Evolutionary conservation across 2,888 invertebrate genomes (phyloP), one percentile per base, ranked within the genome.

Genomic region (Mythimna lalbum): DNA sequence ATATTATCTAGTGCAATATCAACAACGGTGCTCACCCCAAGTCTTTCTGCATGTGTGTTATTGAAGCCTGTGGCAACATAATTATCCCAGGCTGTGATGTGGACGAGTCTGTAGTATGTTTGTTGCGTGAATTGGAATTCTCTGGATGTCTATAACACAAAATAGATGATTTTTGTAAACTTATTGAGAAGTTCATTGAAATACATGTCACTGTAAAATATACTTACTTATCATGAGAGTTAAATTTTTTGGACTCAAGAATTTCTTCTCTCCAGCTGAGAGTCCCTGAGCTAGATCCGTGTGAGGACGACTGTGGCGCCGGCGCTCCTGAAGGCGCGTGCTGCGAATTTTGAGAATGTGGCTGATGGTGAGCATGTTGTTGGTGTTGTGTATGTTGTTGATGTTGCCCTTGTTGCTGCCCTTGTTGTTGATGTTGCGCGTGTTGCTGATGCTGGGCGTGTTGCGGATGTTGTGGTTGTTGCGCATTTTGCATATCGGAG

Each of bases 201-300:
- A 64, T n/a, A 4, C 7, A 36, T 31, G 43, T 43, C 17, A 68
- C 1, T 53, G 9, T 47, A 36, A 39, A 21, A 55, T 49, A 17
- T 9, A 75, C 86, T 88, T 66, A 94, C 94, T 91, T 92, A 64
- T 95, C 94, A 73, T 91, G 89, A 7, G 89, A 79, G 63, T 89
- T 86, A 17, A 91, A 90, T 76, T 94, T 95, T 78, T 95, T 95
- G 1, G 95, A 93, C 80, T 95, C 95, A 1, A 95, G 82, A 76
- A 96, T 96, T 84, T 96, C 96, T 55, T 96, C 96, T 21, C 96
- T 90, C 96, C 96, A 96, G 85, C 94, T 96, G 56, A 93, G 88
- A 9, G 92, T 89, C 1, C 92, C 88, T 4, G 90, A 88, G 27
- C 87, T 71, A 55, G 87, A 82, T 4, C 79, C 69, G 23, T 82